phyloP scores from a whole-genome alignment of 37 sponge, comb jelly and placozoan species.

The Beroe forskalii region DNA sequence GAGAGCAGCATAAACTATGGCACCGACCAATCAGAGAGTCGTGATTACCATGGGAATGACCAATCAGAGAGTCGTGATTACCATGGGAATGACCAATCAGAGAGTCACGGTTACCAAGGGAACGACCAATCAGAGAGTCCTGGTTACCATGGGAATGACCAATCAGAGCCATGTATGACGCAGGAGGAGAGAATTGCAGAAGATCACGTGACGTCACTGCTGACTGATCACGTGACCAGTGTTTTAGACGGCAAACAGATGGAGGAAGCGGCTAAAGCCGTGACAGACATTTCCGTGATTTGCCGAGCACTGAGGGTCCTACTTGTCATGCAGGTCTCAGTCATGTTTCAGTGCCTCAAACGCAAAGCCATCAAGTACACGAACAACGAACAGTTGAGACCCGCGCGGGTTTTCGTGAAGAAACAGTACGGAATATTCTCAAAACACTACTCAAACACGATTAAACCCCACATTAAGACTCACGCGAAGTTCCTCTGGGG shows the following conservation, averaged over 20 bases:
- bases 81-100: neutral
- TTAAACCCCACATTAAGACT: neutral
- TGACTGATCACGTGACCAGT: conserved; percentile 50
- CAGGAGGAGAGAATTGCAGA: too few species aligned
- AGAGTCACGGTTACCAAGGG: neutral
- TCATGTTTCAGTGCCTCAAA: neutral
- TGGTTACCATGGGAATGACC: neutral
- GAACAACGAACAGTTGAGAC: conserved; percentile 37
- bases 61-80: neutral
- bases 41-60: neutral
- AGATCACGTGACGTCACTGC: neutral
- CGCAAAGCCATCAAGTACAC: neutral
- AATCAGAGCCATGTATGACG: too few species aligned
- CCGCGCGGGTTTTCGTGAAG: conserved; percentile 18
- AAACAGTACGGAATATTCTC: conserved; percentile 1
- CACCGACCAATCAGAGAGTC: neutral
- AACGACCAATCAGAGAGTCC: neutral
- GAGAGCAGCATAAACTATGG: neutral
- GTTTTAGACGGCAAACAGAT: conserved; percentile 21
- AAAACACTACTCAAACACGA: neutral
- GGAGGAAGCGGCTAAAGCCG: conserved; percentile 38
- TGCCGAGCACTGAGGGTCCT: conserved; percentile 29
- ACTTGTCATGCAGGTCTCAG: neutral
- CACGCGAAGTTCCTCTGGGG: conserved; percentile 28
- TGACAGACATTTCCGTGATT: conserved; percentile 6